Evolutionary conservation across 23 tunicate genomes (phyloP), one percentile per base, ranked within the genome.

Genomic region (Ciona savignyi): DNA sequence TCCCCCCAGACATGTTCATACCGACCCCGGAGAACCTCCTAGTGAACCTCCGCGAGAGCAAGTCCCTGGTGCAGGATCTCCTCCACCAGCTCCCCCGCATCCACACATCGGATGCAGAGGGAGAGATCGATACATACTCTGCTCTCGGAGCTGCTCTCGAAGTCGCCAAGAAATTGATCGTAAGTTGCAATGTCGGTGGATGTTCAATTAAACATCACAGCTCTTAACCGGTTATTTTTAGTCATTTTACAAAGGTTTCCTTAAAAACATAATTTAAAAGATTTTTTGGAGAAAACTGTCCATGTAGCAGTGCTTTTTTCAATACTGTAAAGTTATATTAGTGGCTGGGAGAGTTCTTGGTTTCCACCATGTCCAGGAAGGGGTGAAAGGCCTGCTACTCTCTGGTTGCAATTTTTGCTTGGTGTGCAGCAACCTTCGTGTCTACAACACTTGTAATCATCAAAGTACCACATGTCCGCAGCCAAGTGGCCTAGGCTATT

Each of bases 71-170:
- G 1, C 72, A 81, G 6, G 92, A 95, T 30, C 75, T 95, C 32
- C 84, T 95, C 23, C 80, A 77, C 33, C 83, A 88, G 48, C 84
- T 95, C 30, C 99, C 99, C 9, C 34, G 4, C 24, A 71, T 95
- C 28, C 97, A 91, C 66, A 73, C 42, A 11, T 34, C 66, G 63
- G 73, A 74, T 9, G 82, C 65, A 23, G 79, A 64, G 25, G 89
- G 81, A 21, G 90, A 88, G 35, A 68, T 73, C 1, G 87, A 81
- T 60, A 80, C 96, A 3, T 75, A 80, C 33, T 80, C 89, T 32
- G 81, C 91, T 20, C 77, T 84, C 31, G 99, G 99, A 25, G 71
- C 93, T 27, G 99, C 99, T 15, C 77, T 95, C 62, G 86, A 90
- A 75, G 88, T 87, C 33, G 96, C 93, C 48, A 72, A 77, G 33